Evolutionary conservation across 2,797 vertebrate species (phyloP).

Genomic region (Poeciliopsis infans): DNA sequence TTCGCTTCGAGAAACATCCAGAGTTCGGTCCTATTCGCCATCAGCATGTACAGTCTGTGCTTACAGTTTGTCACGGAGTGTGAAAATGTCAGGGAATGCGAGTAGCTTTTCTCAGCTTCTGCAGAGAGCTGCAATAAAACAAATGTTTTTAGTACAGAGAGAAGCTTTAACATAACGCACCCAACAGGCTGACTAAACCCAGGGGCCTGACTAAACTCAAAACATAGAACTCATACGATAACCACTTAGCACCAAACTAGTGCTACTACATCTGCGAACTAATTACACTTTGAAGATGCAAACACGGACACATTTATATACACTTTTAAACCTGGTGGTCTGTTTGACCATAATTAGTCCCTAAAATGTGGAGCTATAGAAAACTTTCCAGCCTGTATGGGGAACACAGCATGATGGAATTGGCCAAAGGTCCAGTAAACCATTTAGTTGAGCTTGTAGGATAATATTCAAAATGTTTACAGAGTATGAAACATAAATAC

Average conservation of each 20-base stretch:
- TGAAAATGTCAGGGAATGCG: neutral
- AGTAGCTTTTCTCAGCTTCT: neutral
- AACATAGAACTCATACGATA: neutral
- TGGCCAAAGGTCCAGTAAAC: neutral
- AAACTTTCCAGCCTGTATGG: neutral
- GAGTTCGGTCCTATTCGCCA: constrained; percentile 36
- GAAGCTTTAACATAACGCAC: neutral
- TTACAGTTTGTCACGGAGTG: neutral
- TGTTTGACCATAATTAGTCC: neutral
- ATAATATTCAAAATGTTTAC: neutral
- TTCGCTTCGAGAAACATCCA: constrained; percentile 42
- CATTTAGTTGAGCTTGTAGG: neutral
- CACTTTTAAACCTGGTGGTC: neutral
- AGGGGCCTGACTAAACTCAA: neutral
- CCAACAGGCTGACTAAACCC: neutral
- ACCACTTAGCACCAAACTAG: neutral
- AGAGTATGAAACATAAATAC: neutral
- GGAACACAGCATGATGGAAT: neutral
- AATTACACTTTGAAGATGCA: neutral
- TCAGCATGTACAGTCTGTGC: constrained; percentile 6
- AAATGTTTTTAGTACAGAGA: neutral
- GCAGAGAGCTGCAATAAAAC: too few species aligned
- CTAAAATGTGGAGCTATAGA: neutral
- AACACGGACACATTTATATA: neutral
- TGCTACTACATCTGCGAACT: neutral